These are phyloP conservation scores for Tympanuchus pallidicinctus DNA, from an alignment of 2,113 vertebrate genomes.

Conservation along the genomic window DNA sequence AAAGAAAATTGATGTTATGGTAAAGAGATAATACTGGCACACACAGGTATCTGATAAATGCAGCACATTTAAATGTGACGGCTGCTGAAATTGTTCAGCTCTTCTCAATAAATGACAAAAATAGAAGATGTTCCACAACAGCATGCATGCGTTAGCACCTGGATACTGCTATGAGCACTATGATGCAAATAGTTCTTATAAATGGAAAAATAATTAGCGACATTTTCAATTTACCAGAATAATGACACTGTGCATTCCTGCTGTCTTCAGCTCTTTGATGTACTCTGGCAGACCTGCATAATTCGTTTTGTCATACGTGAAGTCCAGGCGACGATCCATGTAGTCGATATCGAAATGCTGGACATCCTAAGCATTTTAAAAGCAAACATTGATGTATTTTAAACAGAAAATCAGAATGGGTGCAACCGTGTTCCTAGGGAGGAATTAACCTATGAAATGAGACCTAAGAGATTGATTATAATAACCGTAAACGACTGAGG, in stretches of 20 bases:
- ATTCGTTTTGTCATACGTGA: constrained; percentile 85
- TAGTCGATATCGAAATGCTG: constrained; percentile 90
- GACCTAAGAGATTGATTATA: not conserved
- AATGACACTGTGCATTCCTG: constrained; percentile 84
- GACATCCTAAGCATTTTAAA: constrained; percentile 79
- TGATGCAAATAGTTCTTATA: not conserved
- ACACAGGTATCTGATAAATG: not conserved
- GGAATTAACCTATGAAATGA: not conserved
- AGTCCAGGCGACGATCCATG: constrained; percentile 88
- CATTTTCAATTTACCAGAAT: constrained; percentile 79
- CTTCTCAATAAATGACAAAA: not conserved
- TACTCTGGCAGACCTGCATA: constrained; percentile 84
- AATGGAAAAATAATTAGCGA: not conserved
- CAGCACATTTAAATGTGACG: not conserved
- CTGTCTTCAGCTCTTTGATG: constrained; percentile 82
- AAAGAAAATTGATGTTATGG: not conserved
- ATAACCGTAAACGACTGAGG: not conserved
- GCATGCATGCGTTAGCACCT: not conserved
- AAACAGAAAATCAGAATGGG: not conserved
- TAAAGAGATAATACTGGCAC: not conserved
- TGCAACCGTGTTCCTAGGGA: not conserved
- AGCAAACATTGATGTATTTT: not conserved
- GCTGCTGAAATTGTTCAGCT: not conserved
- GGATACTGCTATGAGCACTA: not conserved
- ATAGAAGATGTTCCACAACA: not conserved